phyloP scores from a whole-genome alignment of 1,140 invertebrate species.

The Probaryconus sp. region DNA sequence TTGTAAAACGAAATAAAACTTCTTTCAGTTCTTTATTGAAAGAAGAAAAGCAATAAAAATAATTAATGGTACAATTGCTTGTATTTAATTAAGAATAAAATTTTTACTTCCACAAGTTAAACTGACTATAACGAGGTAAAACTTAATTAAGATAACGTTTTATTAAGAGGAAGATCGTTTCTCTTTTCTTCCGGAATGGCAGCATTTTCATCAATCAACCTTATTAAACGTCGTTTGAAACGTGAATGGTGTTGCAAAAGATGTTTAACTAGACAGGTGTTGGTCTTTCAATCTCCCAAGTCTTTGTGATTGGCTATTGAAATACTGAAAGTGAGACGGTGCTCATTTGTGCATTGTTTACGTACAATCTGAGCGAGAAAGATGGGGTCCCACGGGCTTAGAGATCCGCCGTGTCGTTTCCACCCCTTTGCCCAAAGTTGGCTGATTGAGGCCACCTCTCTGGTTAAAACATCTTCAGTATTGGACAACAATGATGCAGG shows the following conservation, averaged over 20 bases:
- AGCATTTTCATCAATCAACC: slow-evolving; percentile 4
- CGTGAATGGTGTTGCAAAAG: slow-evolving; percentile 17
- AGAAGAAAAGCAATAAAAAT: no score
- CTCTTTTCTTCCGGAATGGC: not conserved
- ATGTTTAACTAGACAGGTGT: slow-evolving; percentile 24
- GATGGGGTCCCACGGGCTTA: not conserved
- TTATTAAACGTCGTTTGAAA: no score
- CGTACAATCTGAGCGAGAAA: slow-evolving; percentile 3
- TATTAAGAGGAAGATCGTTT: slow-evolving; percentile 2
- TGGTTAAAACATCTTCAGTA: slow-evolving; percentile 39
- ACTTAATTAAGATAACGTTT: slow-evolving; percentile 26
- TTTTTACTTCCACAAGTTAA: no score
- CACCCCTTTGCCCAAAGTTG: slow-evolving; percentile 27
- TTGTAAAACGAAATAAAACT: no score
- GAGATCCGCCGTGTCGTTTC: not conserved
- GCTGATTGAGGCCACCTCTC: slow-evolving; percentile 45
- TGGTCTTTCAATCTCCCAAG: slow-evolving; percentile 6
- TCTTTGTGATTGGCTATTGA: slow-evolving; percentile 18
- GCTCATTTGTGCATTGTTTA: slow-evolving; percentile 13
- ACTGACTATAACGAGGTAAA: not conserved
- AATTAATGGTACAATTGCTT: no score
- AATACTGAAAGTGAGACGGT: slow-evolving; percentile 10
- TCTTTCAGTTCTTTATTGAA: no score
- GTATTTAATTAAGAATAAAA: no score
- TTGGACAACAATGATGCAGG: slow-evolving; percentile 11